A percentile compares a stretch with the other conserved stretches of the same genome.
Conservation (phyloP, 1,140 invertebrate species). For the Drosophila sechellia region DNA sequence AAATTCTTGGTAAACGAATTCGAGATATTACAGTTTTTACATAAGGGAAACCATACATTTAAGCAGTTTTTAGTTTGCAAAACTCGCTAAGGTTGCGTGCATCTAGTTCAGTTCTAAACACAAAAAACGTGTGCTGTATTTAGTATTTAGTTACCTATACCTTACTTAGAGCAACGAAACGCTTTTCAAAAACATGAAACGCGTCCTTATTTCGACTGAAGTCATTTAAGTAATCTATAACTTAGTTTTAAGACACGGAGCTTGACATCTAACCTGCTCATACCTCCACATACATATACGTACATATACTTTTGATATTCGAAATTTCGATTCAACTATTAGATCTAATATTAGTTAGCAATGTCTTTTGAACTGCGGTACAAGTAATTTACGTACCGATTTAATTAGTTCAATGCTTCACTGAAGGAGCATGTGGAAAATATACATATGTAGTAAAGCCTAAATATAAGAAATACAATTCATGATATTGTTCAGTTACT, state of each 20-base stretch:
- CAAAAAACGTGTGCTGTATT: conserved; percentile 65
- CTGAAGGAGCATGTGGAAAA: conserved; percentile 7
- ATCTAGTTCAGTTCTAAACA: conserved; percentile 79
- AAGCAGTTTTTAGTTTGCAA: conserved; percentile 1
- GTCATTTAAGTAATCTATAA: conserved; percentile 60
- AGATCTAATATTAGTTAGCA: conserved; percentile 50
- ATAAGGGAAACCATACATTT: neutral
- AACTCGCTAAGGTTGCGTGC: conserved; percentile 37
- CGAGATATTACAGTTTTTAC: conserved; percentile 2
- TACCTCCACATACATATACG: conserved; percentile 13
- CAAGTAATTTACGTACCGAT: conserved; percentile 24
- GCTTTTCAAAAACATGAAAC: conserved; percentile 61
- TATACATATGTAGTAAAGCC: conserved; percentile 59
- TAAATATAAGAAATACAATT: conserved; percentile 5
- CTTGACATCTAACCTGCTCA: conserved; percentile 22
- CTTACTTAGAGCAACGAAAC: conserved; percentile 71
- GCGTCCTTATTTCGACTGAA: conserved; percentile 77
- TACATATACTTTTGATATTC: conserved; percentile 64
- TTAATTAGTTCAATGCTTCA: conserved; percentile 44
- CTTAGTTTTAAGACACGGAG: conserved; percentile 34
- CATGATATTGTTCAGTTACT: conserved; percentile 12
- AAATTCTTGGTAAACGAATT: neutral
- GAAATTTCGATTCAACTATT: conserved; percentile 44
- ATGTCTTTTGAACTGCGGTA: conserved; percentile 23
- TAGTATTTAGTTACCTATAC: conserved; percentile 46